Evolutionary conservation across 2,113 vertebrate genomes (phyloP).

Genomic region (Craseonycteris thonglongyai): DNA sequence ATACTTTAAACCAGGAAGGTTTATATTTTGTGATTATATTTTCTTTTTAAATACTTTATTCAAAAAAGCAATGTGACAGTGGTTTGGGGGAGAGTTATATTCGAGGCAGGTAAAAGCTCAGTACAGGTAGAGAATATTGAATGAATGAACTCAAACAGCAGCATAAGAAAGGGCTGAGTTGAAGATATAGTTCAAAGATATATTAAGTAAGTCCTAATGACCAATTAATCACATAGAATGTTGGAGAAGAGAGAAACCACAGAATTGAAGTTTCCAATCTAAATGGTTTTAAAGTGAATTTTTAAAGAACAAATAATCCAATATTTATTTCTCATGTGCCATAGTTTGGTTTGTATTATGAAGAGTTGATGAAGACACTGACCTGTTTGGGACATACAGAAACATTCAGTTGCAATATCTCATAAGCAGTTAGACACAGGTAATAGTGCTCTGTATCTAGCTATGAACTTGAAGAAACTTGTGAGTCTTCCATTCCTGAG

Average conservation of each 20-base stretch:
- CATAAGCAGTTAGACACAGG: neutral
- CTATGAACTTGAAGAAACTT: neutral
- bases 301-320: neutral
- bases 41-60: neutral
- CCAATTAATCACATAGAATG: neutral
- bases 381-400: neutral
- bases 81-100: neutral
- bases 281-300: neutral
- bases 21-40: neutral
- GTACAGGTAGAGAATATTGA: neutral
- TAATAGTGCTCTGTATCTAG: accelerated
- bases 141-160: neutral
- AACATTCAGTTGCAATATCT: neutral
- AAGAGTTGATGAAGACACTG: neutral
- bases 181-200: neutral
- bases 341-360: neutral
- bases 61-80: neutral
- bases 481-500: neutral
- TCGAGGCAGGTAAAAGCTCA: neutral
- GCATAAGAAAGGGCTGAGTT: neutral
- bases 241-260: neutral
- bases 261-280: neutral
- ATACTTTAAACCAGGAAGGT: neutral
- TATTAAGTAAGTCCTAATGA: neutral
- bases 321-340: neutral